Conservation (phyloP, 2,888 invertebrate genomes). For the Chalcosyrphus nemorum region DNA sequence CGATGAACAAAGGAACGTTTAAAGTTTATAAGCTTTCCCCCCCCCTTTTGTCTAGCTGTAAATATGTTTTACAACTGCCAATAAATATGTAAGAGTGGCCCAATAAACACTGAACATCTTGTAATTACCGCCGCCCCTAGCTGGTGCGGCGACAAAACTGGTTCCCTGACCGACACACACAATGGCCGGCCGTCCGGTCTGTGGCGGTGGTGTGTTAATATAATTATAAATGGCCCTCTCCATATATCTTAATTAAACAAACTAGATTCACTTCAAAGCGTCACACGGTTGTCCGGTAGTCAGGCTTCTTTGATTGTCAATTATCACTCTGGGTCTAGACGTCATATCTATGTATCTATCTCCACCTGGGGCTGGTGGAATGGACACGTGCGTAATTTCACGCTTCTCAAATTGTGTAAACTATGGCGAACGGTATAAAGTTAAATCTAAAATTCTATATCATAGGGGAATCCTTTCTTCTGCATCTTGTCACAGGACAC, state of each 20-base stretch:
- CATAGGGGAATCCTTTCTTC: constrained; percentile 19
- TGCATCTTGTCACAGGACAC: constrained; percentile 2
- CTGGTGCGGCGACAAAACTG: not conserved
- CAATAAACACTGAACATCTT: not conserved
- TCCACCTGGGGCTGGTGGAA: too few species aligned
- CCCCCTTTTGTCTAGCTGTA: too few species aligned
- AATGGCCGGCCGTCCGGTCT: too few species aligned
- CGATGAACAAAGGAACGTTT: too few species aligned
- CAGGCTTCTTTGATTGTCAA: constrained; percentile 5
- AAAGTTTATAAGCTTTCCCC: too few species aligned
- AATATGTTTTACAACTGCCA: not conserved
- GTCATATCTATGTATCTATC: not conserved
- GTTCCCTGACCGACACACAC: too few species aligned
- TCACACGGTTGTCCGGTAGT: not conserved
- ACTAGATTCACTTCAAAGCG: not conserved
- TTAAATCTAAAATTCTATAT: constrained; percentile 10
- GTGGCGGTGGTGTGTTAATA: constrained; percentile 16
- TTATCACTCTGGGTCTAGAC: constrained; percentile 9
- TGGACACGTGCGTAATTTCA: constrained; percentile 28
- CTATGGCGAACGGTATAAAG: not conserved
- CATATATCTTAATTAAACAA: constrained; percentile 3
- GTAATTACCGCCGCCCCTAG: not conserved
- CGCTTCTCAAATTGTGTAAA: not conserved
- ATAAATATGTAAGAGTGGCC: not conserved
- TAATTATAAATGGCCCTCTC: constrained; percentile 9